These are phyloP conservation scores for Oryctolagus cuniculus DNA, from an alignment of 2,113 vertebrate genomes.

Conservation along the genomic window mOryCun1.1 NC_091444.1:29419001-29419500, in stretches of 20 bases:
- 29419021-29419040: too few species aligned
- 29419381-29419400: not conserved
- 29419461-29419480: not conserved
- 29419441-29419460: not conserved
- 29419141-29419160: not conserved
- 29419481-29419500: not conserved
- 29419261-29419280: not conserved
- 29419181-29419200: not conserved
- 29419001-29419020: too few species aligned
- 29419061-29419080: too few species aligned
- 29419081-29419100: not conserved
- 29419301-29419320: not conserved
- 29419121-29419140: not conserved
- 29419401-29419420: not conserved
- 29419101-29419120: not conserved
- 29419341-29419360: not conserved
- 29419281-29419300: not conserved
- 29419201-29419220: not conserved
- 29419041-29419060: too few species aligned
- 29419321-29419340: not conserved
- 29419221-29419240: not conserved
- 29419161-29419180: not conserved
- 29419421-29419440: not conserved
- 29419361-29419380: not conserved
- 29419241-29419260: not conserved